phyloP scores from a whole-genome alignment of 2,797 vertebrate species.

The Dendrocincla tyrannina region DNA sequence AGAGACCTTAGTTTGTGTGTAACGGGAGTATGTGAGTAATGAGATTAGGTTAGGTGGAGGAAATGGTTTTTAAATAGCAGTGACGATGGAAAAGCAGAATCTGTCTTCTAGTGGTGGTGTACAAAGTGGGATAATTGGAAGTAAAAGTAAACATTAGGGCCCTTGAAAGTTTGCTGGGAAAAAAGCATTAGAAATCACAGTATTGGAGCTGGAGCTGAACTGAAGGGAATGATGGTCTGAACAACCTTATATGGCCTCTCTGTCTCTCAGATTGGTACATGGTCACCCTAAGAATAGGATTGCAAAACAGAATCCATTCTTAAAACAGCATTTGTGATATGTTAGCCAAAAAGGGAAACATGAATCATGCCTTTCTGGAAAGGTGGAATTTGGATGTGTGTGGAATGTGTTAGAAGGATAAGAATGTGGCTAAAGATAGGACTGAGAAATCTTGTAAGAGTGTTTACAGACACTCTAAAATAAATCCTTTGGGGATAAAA shows the following conservation, averaged over 20 bases:
- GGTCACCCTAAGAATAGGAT: neutral
- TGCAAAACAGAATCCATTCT: conserved; percentile 22
- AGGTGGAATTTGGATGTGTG: conserved; percentile 25
- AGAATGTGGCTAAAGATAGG: conserved; percentile 37
- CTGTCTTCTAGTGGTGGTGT: neutral
- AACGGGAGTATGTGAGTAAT: neutral
- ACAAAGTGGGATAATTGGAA: neutral
- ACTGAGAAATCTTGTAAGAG: neutral
- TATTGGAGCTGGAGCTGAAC: neutral
- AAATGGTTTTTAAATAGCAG: neutral
- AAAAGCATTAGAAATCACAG: neutral
- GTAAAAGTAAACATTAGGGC: neutral
- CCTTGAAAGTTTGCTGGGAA: neutral
- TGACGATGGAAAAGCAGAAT: neutral
- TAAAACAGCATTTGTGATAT: conserved; percentile 1
- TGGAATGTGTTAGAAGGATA: conserved; percentile 9
- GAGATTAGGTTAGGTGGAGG: neutral
- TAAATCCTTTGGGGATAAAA: neutral
- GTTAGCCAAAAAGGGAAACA: conserved; percentile 27
- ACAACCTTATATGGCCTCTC: conserved; percentile 32
- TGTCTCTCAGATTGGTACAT: neutral
- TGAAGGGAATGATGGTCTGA: neutral
- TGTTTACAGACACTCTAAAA: neutral
- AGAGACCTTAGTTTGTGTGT: neutral
- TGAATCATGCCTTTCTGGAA: conserved; percentile 25